These are phyloP conservation scores for Linyphia triangularis DNA, from an alignment of 2,888 invertebrate species.

Conservation along the genomic window DNA sequence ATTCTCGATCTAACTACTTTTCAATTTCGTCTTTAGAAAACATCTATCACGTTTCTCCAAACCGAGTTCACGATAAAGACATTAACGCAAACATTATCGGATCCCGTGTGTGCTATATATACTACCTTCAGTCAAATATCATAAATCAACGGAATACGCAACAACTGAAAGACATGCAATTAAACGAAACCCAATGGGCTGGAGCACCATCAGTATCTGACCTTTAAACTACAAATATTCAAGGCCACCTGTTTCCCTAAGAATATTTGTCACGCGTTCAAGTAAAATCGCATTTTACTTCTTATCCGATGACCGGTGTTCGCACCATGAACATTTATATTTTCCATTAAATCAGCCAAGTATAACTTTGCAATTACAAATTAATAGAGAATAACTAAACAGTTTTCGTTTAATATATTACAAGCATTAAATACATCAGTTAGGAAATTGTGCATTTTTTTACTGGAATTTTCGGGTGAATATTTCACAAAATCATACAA, in stretches of 20 bases:
- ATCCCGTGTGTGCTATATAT: constrained; percentile 19
- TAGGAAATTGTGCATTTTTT: too few species aligned
- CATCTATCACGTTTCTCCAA: constrained; percentile 41
- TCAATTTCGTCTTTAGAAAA: neutral
- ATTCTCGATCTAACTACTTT: constrained; percentile 14
- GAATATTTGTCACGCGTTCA: constrained; percentile 22
- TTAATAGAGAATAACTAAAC: too few species aligned
- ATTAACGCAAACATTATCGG: constrained; percentile 17
- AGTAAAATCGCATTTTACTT: constrained; percentile 3
- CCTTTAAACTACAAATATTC: constrained; percentile 8
- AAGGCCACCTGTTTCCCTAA: constrained; percentile 38
- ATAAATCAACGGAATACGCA: constrained; percentile 33
- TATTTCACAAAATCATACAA: too few species aligned
- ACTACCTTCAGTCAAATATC: constrained; percentile 19
- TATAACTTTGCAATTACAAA: too few species aligned
- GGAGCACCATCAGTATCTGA: constrained; percentile 6
- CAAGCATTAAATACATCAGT: too few species aligned
- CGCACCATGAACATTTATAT: too few species aligned
- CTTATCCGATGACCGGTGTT: neutral
- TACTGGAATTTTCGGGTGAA: too few species aligned
- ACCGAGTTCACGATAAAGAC: constrained; percentile 53
- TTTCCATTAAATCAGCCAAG: too few species aligned
- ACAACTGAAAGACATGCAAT: constrained; percentile 31
- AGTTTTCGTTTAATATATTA: too few species aligned
- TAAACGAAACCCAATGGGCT: constrained; percentile 19